Base-by-base conservation (phyloP, 2,888 invertebrate species). In the Hermaeophaga mercurialis region DNA sequence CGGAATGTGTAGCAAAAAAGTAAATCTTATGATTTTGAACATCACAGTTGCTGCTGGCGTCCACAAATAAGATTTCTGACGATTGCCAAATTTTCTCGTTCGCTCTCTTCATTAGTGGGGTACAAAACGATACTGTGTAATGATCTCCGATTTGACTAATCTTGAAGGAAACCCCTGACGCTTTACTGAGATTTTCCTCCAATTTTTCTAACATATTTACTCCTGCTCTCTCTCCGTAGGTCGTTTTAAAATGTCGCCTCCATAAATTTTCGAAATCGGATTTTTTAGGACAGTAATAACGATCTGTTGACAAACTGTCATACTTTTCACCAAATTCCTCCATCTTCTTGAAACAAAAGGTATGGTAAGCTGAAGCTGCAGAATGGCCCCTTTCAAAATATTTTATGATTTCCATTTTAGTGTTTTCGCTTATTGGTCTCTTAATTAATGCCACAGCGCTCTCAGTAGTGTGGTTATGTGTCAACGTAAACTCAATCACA, bases 1-100 rank as follows among this genome's bases (percentile, higher is more conserved):
- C 39, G 9, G 59, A 45, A 18, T 61, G 59, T 11, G 57, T 61
- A 3, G 50, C 18, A 52, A 63, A 61, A 24, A 61, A 61, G 19
- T 59, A 59, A n/a, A 59, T 17, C 18, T 53, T 59, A 26, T 56
- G 55, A n/a, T 47, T 24, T 11, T 59, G 33, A 8, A 39, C 46
- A 39, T 60, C 54, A 43, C 58, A 58, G 31, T 58, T 60, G 15
- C 49, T 54, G 4, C 54, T 39, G 6, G 60, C 39, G 45, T 60
- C 54, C n/a, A 60, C 54, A 22, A 60, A 58, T 34, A 58, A 43
- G 1, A 58, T 45, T 49, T 60, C 54, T 17, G 49, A 45, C 0
- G 50, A 18, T 15, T 58, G 53, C 1, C n/a, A 11, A 8, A 54
- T 9, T 14, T 33, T 1, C 8, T 14, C 9, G 18, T 11, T 4